phyloP scores from a whole-genome alignment of 2,797 vertebrate genomes.

The Gastrophryne carolinensis region DNA sequence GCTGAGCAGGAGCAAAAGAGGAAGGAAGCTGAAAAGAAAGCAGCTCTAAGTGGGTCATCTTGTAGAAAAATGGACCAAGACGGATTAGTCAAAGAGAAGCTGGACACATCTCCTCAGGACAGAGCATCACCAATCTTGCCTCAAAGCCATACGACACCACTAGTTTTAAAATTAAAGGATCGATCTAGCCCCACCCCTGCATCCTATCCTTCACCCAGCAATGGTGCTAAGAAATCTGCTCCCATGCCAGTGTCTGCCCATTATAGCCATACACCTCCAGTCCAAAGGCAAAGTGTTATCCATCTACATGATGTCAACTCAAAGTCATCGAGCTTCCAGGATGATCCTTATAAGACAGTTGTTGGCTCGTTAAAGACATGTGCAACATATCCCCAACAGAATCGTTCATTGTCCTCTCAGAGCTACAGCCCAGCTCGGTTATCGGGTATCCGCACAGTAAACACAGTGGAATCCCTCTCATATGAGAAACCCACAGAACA shows the following conservation, averaged over 20 bases:
- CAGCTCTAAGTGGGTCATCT: constrained; percentile 61
- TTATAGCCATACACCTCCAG: constrained; percentile 94
- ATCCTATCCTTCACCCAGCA: constrained; percentile 82
- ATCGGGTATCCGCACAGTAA: constrained; percentile 84
- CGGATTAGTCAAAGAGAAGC: constrained; percentile 77
- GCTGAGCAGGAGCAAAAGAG: constrained; percentile 95
- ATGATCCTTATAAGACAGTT: constrained; percentile 82
- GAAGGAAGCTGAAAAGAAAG: constrained; percentile 75
- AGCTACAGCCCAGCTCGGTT: constrained; percentile 92
- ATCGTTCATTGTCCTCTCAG: constrained; percentile 93
- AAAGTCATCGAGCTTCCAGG: constrained; percentile 86
- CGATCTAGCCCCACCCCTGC: constrained; percentile 82
- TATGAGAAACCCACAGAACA: constrained; percentile 85
- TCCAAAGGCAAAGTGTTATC: constrained; percentile 93
- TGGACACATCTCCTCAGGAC: constrained; percentile 82
- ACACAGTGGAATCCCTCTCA: constrained; percentile 83
- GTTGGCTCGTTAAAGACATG: constrained; percentile 92
- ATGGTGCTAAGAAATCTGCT: constrained; percentile 77
- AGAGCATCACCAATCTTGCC: constrained; percentile 86
- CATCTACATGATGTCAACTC: constrained; percentile 89
- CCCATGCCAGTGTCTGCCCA: constrained; percentile 80
- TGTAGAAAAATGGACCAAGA: constrained; percentile 77
- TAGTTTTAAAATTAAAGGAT: constrained; percentile 84
- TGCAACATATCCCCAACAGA: constrained; percentile 97
- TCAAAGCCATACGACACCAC: constrained; percentile 81